phyloP scores from a whole-genome alignment of 2,888 invertebrate species.

The Oligia strigilis region DNA sequence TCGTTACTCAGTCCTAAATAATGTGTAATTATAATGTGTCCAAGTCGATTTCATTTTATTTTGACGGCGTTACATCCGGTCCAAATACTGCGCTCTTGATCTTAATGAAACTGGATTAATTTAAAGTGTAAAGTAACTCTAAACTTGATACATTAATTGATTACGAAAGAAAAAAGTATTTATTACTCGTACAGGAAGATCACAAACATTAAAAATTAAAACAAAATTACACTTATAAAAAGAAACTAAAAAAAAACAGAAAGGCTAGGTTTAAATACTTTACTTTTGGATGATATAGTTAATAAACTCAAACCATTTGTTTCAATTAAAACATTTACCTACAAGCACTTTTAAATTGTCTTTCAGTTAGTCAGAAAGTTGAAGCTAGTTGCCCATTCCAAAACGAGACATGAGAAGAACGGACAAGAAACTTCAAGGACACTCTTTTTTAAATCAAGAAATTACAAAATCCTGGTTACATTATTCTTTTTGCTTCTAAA shows the following conservation, averaged over 20 bases:
- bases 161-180: neutral
- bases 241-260: no score
- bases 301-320: neutral
- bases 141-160: neutral
- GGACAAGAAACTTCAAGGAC: neutral
- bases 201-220: neutral
- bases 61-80: conserved; percentile 47
- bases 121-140: conserved; percentile 8
- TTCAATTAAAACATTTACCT: neutral
- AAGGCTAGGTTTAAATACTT: neutral
- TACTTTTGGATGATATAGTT: neutral
- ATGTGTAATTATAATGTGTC: conserved; percentile 51
- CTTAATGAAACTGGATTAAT: conserved; percentile 47
- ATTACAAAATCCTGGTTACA: neutral
- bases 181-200: neutral
- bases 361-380: neutral
- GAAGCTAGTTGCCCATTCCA: neutral
- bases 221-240: neutral
- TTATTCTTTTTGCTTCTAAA: neutral
- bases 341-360: neutral
- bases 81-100: conserved; percentile 33
- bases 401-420: neutral
- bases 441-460: neutral
- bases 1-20: conserved; percentile 42
- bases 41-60: conserved; percentile 56